Conservation (phyloP, 2,113 vertebrate species). For the Sander vitreus region DNA sequence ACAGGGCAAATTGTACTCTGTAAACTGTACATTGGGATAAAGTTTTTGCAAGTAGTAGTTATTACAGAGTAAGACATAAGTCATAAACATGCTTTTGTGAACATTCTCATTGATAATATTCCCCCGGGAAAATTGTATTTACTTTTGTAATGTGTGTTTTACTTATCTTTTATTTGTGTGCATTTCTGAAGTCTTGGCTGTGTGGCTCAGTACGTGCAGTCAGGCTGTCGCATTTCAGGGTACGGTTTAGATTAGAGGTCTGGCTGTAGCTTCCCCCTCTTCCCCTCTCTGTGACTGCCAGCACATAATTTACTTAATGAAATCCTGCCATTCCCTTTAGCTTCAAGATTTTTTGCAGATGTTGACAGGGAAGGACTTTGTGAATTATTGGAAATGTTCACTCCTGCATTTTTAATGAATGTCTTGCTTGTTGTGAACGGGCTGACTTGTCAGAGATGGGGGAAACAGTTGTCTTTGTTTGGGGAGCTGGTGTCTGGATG, state of each 20-base stretch:
- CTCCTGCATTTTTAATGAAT: slow-evolving; percentile 83
- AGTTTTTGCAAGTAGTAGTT: slow-evolving; percentile 40
- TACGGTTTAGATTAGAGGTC: slow-evolving; percentile 95
- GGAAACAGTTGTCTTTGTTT: slow-evolving; percentile 71
- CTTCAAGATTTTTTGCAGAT: slow-evolving; percentile 92
- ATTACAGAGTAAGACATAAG: slow-evolving; percentile 11
- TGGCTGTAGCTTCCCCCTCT: slow-evolving; percentile 90
- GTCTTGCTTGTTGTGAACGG: slow-evolving; percentile 75
- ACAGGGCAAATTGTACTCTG: slow-evolving; percentile 12
- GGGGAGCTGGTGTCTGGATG: slow-evolving; percentile 73
- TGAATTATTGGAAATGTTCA: slow-evolving; percentile 89
- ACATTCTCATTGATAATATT: slow-evolving; percentile 53
- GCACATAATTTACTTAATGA: slow-evolving; percentile 97
- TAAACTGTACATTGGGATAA: slow-evolving; percentile 7
- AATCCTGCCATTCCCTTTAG: slow-evolving; percentile 95
- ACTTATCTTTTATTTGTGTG: slow-evolving; percentile 67
- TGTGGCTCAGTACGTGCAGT: slow-evolving; percentile 83
- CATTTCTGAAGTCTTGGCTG: slow-evolving; percentile 78
- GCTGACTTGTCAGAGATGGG: slow-evolving; percentile 57
- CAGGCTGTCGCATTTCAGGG: slow-evolving; percentile 90
- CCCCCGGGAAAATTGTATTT: slow-evolving; percentile 39
- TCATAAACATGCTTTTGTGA: slow-evolving; percentile 49
- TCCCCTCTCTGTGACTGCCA: slow-evolving; percentile 93
- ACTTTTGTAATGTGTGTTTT: slow-evolving; percentile 56
- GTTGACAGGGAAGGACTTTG: slow-evolving; percentile 92